These are phyloP conservation scores for Drosophila atripex DNA, from an alignment of 2,888 invertebrate species.

Conservation along the genomic window DNA sequence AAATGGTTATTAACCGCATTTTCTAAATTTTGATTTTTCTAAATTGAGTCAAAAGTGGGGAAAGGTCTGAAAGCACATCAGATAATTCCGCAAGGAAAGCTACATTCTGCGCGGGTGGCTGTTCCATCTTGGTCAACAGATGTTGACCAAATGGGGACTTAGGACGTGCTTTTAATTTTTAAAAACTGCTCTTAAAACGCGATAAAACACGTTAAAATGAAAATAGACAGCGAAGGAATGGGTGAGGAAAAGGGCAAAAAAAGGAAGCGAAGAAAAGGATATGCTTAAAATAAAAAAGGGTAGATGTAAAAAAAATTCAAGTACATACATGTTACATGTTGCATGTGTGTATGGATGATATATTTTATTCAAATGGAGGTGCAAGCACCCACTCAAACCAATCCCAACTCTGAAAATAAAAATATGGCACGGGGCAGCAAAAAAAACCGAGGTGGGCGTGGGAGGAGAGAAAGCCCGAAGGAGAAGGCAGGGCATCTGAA, in stretches of 20 bases:
- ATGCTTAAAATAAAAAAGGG: slow-evolving; percentile 5
- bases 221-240: slow-evolving; percentile 51
- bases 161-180: slow-evolving; percentile 82
- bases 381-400: slow-evolving; percentile 29
- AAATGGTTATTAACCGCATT: too few relatives aligned
- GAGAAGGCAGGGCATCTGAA: slow-evolving; percentile 43
- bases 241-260: slow-evolving; percentile 21
- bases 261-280: not conserved
- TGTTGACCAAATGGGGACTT: slow-evolving; percentile 78
- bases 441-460: slow-evolving; percentile 25
- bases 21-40: not conserved
- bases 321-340: slow-evolving; percentile 25
- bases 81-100: not conserved
- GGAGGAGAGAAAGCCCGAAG: slow-evolving; percentile 48
- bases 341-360: slow-evolving; percentile 15
- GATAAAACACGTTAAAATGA: slow-evolving; percentile 80
- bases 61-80: not conserved
- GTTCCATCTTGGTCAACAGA: slow-evolving; percentile 46
- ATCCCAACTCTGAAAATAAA: slow-evolving; percentile 56
- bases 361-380: slow-evolving; percentile 32
- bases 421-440: slow-evolving; percentile 2
- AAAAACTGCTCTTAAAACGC: slow-evolving; percentile 79
- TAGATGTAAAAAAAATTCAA: slow-evolving; percentile 4
- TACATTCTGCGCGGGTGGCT: not conserved
- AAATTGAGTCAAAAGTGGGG: not conserved